These are phyloP conservation scores for Drosophila rhopaloa DNA, from an alignment of 1,140 invertebrate genomes.

Conservation along the genomic window DNA sequence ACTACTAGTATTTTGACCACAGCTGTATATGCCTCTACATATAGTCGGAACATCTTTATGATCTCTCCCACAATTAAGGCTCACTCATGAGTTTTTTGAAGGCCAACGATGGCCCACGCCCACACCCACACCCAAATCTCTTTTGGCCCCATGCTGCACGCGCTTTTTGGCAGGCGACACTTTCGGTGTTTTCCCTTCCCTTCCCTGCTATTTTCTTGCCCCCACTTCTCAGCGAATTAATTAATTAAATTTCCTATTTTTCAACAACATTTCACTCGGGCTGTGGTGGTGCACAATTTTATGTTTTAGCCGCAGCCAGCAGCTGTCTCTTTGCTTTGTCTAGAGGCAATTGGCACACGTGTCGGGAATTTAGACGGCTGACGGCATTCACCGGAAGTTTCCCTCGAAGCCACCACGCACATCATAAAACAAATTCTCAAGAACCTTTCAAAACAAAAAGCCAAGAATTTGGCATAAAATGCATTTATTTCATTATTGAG, in stretches of 20 bases:
- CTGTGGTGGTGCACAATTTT: conserved; percentile 24
- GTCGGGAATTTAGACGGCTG: conserved; percentile 54
- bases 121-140: conserved; percentile 35
- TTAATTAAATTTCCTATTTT: conserved; percentile 57
- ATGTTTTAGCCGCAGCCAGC: conserved; percentile 26
- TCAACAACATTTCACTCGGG: conserved; percentile 26
- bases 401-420: conserved; percentile 53
- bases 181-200: conserved; percentile 39
- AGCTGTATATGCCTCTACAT: conserved; percentile 26
- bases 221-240: conserved; percentile 41
- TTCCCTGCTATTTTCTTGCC: not conserved
- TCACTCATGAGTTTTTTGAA: conserved; percentile 71
- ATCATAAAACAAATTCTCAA: conserved; percentile 26
- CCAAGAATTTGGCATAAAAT: conserved; percentile 71
- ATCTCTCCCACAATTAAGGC: conserved; percentile 71
- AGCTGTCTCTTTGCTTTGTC: conserved; percentile 22
- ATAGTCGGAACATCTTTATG: conserved; percentile 49
- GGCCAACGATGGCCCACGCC: conserved; percentile 56
- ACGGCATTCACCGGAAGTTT: conserved; percentile 64
- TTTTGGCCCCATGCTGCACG: conserved; percentile 57
- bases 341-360: conserved; percentile 62
- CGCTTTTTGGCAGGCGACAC: conserved; percentile 78
- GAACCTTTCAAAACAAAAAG: conserved; percentile 27
- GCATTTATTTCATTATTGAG: conserved; percentile 44
- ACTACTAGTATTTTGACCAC: not conserved